Evolutionary conservation across 1,140 invertebrate genomes (phyloP), one percentile per base, ranked within the genome.

Genomic region (Papilio dardanus): DNA sequence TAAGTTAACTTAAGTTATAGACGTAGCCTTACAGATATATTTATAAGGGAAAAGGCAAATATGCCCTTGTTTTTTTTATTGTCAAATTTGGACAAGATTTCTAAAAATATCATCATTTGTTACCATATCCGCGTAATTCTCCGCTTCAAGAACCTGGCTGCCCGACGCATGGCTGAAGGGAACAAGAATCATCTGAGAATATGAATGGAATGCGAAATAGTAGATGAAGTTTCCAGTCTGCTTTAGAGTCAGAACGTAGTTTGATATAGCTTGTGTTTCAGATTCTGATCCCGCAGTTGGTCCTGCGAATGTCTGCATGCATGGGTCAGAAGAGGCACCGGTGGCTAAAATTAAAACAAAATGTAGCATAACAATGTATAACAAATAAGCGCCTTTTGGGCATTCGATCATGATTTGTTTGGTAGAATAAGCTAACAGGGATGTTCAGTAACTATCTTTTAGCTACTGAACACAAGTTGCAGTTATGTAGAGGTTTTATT

Each of bases 281-380:
- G 96, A 96, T 92, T 99, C 99, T 0, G 98, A 99, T 86, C 98
- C 99, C 0, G 97, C 94, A 0, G 91, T 86, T 0, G 96, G 94
- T 12, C 99, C 99, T 24, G 96, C 96, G 88, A 96, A 99, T 0
- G 96, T 98, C 77, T 98, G 96, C 2, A 95, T 94, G 86, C 99
- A 99, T 2, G 97, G 96, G 90, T 98, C 96, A 0, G 94, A 94
- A n/a, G 97, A 98, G 7, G 97, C 96, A 2, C 97, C 97, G 21
- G 82, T 79, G 12, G 86, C 94, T 92, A 85, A 85, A 93, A 77
- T 10, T 74, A 75, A 74, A 58, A 62, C 0, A 7, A 42, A 12
- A 67, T 42, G n/a, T 33, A 58, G 66, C 24, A 35, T 31, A 33
- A 19, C 1, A 21, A 33, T 46, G 6, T 5, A 46, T 46, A 46